Evolutionary conservation across 2,888 invertebrate genomes (phyloP), one percentile per base, ranked within the genome.

Genomic region (Tenthredo amoena): DNA sequence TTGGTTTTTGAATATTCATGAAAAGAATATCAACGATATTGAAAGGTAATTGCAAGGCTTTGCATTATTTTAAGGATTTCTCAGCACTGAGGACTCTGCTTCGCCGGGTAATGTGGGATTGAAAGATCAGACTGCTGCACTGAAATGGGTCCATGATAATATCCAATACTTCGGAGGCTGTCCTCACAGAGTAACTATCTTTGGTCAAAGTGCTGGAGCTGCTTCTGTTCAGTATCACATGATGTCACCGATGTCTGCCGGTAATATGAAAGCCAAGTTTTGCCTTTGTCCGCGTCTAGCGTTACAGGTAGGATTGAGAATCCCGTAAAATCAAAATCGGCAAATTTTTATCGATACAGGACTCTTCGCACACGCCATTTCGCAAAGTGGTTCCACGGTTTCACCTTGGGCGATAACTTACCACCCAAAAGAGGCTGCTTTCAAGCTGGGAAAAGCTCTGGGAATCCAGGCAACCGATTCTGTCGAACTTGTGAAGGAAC

Each of bases 91-190:
- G 50, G 83, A 83, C 21, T 43, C 83, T 2, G 68, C 71, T 47
- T 65, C 83, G 0, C 83, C 83, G 2, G 83, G 83, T 37, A 83
- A 83, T 10, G 43, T 83, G 31, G 83, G 83, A 10, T 37, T 83
- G 58, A 93, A 93, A 85, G 93, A 93, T 86, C 92, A 92, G 86
- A 90, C 90, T 1, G 89, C 91, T 89, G 92, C 91, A 26, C 85
- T 93, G 26, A 91, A 89, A 77, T 93, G 93, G 93, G 89, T 93
- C 62, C 88, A 88, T 71, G 90, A 92, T 21, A 92, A 93, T 83
- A 92, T 93, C 74, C 87, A 90, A 58, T 89, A 90, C 68, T 93
- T 93, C 81, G 93, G 93, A 18, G 93, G 93, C 18, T 92, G 91
- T 85, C 87, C 86, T 1, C 86, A 90, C 3, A 89, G 88, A 84